Percentiles rank a stretch among this genome's conserved stretches.
Conservation (phyloP, 2,888 invertebrate genomes). For the Orthosia gracilis region DNA sequence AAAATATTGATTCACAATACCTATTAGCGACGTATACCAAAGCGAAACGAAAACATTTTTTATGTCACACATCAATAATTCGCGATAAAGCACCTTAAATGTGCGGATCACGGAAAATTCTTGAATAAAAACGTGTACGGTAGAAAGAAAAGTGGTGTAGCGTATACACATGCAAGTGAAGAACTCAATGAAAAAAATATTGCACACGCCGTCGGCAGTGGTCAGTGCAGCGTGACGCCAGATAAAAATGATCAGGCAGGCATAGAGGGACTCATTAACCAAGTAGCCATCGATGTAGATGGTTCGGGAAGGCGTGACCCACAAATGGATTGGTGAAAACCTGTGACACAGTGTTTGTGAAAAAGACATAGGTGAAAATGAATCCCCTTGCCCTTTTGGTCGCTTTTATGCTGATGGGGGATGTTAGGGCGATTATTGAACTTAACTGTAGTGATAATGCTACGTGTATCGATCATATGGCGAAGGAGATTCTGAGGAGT, state of each 20-base stretch:
- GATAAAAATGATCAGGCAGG: conserved; percentile 88
- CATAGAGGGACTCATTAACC: conserved; percentile 85
- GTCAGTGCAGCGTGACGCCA: conserved; percentile 86
- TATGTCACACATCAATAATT: conserved; percentile 65
- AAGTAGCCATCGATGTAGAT: conserved; percentile 85
- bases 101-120: conserved; percentile 75
- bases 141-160: conserved; percentile 85
- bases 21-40: conserved; percentile 76
- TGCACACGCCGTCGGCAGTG: conserved; percentile 77
- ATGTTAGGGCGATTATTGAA: conserved; percentile 81
- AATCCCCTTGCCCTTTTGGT: conserved; percentile 83
- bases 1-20: conserved; percentile 85
- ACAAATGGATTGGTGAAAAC: conserved; percentile 86
- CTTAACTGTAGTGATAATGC: conserved; percentile 92
- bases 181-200: conserved; percentile 80
- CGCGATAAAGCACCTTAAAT: conserved; percentile 80
- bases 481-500: conserved; percentile 88
- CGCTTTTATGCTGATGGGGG: conserved; percentile 80
- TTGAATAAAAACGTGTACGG: conserved; percentile 69
- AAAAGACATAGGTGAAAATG: conserved; percentile 84
- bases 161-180: conserved; percentile 75
- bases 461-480: conserved; percentile 90
- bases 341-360: conserved; percentile 77
- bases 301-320: conserved; percentile 83
- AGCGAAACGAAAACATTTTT: conserved; percentile 73